Evolutionary conservation across 2,888 invertebrate species (phyloP), one percentile per base, ranked within the genome.

Genomic region (Auanema sp.): DNA sequence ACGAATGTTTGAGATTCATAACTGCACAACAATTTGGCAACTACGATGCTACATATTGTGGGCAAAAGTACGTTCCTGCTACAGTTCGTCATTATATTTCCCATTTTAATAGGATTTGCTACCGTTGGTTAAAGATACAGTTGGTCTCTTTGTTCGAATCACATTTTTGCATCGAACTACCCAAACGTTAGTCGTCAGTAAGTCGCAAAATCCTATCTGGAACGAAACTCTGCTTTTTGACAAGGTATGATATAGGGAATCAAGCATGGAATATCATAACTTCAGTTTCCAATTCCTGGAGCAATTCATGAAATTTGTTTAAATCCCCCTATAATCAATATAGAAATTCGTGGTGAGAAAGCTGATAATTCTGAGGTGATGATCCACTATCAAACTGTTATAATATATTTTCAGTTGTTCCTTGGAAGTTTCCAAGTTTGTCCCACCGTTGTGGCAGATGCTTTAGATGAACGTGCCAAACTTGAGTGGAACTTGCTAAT

Each of bases 201-300:
- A 75, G 53, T 72, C 79, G 24, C 66, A 72, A 50, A 81, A 83
- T 68, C 81, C 82, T 5, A 70, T 81, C 51, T 82, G 75, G 77
- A 78, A 78, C 56, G 79, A 82, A 62, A 80, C 79, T 6, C 56
- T 82, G n/a, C 59, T 81, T 6, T 79, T 82, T 59, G 66, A 72
- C 8, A 55, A 69, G 49, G 69, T 72, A 33, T 5, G 14, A 3
- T 40, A 4, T 33, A 14, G 66, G 1, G 53, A 63, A n/a, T 63
- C 55, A 40, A 8, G 41, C 10, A 25, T 33, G 8, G 4, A 16
- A 5, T 52, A 33, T 42, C 11, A 16, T 23, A 6, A 12, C 40
- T 70, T 25, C 50, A 73, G 69, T 24, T 78, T 5, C 60, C 76
- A 40, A 74, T 77, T 44, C 73, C 74, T 18, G 78, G 80, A 16